Evolutionary conservation across 2,113 vertebrate species (phyloP), one percentile per base, ranked within the genome.

Genomic region (Bubo blakistoni): DNA sequence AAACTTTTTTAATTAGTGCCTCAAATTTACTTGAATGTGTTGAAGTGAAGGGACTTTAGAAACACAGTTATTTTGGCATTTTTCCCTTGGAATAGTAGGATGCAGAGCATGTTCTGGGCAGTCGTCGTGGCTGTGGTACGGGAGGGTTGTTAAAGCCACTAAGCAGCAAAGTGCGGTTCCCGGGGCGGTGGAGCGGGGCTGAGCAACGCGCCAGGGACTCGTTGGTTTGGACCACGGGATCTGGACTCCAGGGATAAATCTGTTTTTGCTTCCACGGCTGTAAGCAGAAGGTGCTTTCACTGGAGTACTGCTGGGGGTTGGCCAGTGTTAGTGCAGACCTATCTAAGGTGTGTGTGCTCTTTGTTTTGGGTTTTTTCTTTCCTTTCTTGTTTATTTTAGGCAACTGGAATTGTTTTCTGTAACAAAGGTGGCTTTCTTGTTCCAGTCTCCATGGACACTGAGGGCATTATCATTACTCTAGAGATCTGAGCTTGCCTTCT

Each of bases 61-160:
- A 19, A 38, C 57, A 32, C 1, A 4, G 26, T 19, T 30, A 0
- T 11, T 24, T 0, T 0, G 3, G 42, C 4, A 0, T n/a, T 88
- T 86, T 58, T 26, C 65, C n/a, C 1, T 6, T 16, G 67, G 34
- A 30, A 7, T 2, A 8, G 65, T 2, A 14, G 36, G 77, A 10
- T 13, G 61, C 40, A 16, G 29, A 47, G 47, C 9, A 0, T 17
- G 24, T 77, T 44, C 22, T 25, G 38, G 22, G 72, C 71, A 5
- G 8, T 5, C 9, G 0, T 15, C 7, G 1, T 3, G 46, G 47
- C 46, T 42, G 5, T 14, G 11, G 42, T 2, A 1, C 49, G 20
- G 42, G 29, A 21, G 83, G n/a, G 38, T 6, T 57, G n/a, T 46
- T 7, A 4, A 13, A 54, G 77, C 32, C 65, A 0, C 32, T 16